Conservation (phyloP, 2,888 invertebrate genomes). For the Synanthedon formicaeformis region DNA sequence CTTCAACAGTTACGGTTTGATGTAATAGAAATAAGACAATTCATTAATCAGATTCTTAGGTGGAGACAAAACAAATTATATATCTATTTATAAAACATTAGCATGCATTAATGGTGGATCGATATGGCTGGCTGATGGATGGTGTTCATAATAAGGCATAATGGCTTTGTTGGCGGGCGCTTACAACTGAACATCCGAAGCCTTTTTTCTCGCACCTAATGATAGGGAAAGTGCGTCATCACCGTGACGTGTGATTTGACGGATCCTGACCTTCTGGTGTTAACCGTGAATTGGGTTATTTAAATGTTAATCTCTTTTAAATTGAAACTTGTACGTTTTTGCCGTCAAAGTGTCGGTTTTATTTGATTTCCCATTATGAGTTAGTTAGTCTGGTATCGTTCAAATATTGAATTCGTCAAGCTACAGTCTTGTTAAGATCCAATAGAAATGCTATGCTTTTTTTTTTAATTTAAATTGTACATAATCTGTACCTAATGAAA, state of each 20-base stretch:
- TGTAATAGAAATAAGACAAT: constrained; percentile 54
- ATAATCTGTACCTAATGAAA: too few relatives aligned
- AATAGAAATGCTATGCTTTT: too few relatives aligned
- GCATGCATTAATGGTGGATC: constrained; percentile 66
- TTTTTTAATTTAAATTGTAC: too few relatives aligned
- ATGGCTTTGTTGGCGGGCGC: constrained; percentile 65
- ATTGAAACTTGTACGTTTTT: constrained; percentile 28
- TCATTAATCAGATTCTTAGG: constrained; percentile 59
- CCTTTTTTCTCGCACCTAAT: constrained; percentile 60
- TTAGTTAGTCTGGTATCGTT: not conserved
- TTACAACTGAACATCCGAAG: constrained; percentile 49
- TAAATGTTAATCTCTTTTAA: constrained; percentile 50
- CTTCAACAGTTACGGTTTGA: constrained; percentile 52
- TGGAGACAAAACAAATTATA: constrained; percentile 69
- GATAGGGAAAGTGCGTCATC: constrained; percentile 56
- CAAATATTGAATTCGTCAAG: too few relatives aligned
- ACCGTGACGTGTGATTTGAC: constrained; percentile 51
- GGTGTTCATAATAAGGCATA: constrained; percentile 66
- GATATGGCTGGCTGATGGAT: constrained; percentile 67
- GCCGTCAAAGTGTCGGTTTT: constrained; percentile 20
- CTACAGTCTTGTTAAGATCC: too few relatives aligned
- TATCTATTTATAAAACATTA: constrained; percentile 70
- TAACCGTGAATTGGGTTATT: constrained; percentile 46
- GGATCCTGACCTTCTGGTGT: constrained; percentile 52
- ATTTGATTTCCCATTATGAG: constrained; percentile 1